phyloP scores from a whole-genome alignment of 2,113 vertebrate genomes.

The Anguilla japonica region DNA sequence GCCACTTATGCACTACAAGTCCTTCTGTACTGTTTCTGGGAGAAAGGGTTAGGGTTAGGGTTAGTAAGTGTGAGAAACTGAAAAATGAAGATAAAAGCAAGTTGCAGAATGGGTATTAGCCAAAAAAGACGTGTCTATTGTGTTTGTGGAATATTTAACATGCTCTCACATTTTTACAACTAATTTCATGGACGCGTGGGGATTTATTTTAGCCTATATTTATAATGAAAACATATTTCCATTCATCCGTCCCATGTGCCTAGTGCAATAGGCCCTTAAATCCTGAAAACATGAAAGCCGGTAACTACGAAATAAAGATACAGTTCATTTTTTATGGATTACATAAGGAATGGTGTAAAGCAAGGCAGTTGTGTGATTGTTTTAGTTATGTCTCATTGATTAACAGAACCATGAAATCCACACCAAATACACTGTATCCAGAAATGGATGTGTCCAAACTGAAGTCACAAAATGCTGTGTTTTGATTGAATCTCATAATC shows the following conservation, averaged over 20 bases:
- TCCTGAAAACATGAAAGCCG: background rate
- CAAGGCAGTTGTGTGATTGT: background rate
- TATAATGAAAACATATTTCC: background rate
- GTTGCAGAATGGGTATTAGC: background rate
- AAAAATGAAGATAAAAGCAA: background rate
- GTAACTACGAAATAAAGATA: background rate
- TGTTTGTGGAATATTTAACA: background rate
- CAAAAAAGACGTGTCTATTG: background rate
- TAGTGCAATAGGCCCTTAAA: background rate
- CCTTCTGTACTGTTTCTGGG: background rate
- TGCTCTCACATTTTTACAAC: background rate
- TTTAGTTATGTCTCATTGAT: background rate
- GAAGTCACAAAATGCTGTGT: slow-evolving; percentile 29
- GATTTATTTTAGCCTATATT: background rate
- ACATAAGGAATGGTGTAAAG: background rate
- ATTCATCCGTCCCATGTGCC: background rate
- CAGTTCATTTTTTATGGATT: background rate
- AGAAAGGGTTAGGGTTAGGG: background rate
- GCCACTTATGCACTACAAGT: background rate
- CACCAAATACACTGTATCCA: background rate
- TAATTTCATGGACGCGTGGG: background rate
- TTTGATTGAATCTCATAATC: slow-evolving; percentile 36
- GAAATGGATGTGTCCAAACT: slow-evolving; percentile 14
- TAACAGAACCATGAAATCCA: background rate
- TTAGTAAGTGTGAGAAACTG: background rate